Percentiles rank a stretch among this genome's conserved stretches.
phyloP scores from a whole-genome alignment of 2,888 invertebrate genomes.

The Malachius bipustulatus region DNA sequence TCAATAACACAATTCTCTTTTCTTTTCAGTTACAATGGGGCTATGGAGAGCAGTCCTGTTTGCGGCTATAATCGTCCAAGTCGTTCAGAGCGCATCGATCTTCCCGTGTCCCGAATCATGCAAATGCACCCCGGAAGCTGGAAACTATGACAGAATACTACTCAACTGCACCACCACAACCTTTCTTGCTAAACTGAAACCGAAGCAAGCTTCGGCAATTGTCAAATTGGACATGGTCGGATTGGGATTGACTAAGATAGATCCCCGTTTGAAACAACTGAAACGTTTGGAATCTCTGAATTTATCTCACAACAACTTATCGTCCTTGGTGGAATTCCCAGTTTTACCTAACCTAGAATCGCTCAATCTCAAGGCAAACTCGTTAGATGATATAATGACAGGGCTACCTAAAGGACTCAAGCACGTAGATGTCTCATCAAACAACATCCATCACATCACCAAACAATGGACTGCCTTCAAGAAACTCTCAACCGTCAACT shows the following conservation, averaged over 20 bases:
- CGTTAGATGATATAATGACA: constrained; percentile 25
- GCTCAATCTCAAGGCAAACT: constrained; percentile 29
- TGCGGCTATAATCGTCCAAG: no score
- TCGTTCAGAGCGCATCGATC: constrained; percentile 23
- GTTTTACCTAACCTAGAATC: constrained; percentile 27
- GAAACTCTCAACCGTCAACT: constrained; percentile 48
- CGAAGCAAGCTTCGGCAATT: constrained; percentile 27
- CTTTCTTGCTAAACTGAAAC: constrained; percentile 53
- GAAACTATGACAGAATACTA: constrained; percentile 47
- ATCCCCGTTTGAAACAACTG: constrained; percentile 30
- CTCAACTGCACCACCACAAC: constrained; percentile 50
- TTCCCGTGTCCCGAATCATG: constrained; percentile 43
- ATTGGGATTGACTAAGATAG: constrained; percentile 26
- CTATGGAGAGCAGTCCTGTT: no score
- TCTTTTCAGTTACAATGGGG: no score
- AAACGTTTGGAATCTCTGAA: constrained; percentile 29
- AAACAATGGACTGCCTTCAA: constrained; percentile 43
- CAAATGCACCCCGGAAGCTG: constrained; percentile 51
- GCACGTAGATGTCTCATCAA: constrained; percentile 48
- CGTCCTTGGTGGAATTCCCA: constrained; percentile 19
- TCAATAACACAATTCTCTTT: no score
- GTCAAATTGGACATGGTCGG: constrained; percentile 26
- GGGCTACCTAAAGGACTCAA: constrained; percentile 29
- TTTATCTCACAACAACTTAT: constrained; percentile 27
- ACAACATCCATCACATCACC: constrained; percentile 46